Conservation (phyloP, 2,888 invertebrate species). For the Sympetrum striolatum region DNA sequence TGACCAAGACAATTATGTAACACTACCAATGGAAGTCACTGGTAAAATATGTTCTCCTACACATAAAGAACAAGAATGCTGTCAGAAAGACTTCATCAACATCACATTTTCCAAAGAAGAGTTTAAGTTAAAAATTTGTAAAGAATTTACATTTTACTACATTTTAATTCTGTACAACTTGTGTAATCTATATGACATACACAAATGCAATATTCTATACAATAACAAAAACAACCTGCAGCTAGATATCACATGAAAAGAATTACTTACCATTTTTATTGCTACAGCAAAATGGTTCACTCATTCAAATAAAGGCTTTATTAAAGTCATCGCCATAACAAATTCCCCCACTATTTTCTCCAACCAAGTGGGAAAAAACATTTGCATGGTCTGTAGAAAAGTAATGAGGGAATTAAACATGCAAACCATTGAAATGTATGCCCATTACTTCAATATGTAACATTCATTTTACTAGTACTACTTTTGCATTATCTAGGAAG, state of each 20-base stretch:
- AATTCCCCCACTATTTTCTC: constrained; percentile 44
- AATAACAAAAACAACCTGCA: constrained; percentile 47
- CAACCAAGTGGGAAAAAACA: constrained; percentile 36
- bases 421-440: constrained; percentile 39
- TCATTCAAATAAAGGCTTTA: constrained; percentile 47
- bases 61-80: constrained; percentile 20
- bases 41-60: constrained; percentile 19
- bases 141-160: constrained; percentile 33
- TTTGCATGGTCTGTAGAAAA: constrained; percentile 22
- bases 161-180: constrained; percentile 38
- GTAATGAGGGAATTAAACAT: not conserved
- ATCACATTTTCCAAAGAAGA: constrained; percentile 37
- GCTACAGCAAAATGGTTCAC: constrained; percentile 50
- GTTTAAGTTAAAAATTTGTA: constrained; percentile 40
- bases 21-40: constrained; percentile 27
- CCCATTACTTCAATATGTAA: constrained; percentile 27
- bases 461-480: not conserved
- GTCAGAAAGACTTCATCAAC: constrained; percentile 28
- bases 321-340: constrained; percentile 31
- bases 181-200: constrained; percentile 30
- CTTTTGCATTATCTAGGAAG: constrained; percentile 17
- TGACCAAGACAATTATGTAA: not conserved
- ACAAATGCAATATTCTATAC: constrained; percentile 45
- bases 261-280: constrained; percentile 49
- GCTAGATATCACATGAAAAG: constrained; percentile 48